Evolutionary conservation across 1,140 invertebrate genomes (phyloP).

Genomic region (Pectinophora gossypiella): DNA sequence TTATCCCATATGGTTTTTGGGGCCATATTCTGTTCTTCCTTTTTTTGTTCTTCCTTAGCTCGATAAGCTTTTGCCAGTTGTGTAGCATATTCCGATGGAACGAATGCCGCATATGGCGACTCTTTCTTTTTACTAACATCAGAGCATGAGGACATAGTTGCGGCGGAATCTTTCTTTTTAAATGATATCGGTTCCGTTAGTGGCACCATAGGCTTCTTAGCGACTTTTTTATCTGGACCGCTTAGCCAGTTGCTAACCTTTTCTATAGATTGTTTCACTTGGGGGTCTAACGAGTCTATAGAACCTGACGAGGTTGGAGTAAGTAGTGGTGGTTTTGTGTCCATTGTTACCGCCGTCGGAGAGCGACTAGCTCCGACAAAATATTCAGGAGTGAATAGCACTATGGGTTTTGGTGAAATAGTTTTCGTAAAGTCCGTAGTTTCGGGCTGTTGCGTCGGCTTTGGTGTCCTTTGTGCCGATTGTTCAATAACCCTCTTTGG

Average conservation of each 20-base stretch:
- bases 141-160: background rate
- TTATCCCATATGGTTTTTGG: background rate
- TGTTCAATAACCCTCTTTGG: background rate
- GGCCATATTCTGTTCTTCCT: too few relatives aligned
- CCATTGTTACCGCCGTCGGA: background rate
- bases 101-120: too few relatives aligned
- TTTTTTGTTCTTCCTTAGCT: background rate
- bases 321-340: background rate
- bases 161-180: background rate
- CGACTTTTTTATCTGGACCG: constrained; percentile 14
- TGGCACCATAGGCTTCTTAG: constrained; percentile 7
- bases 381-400: background rate
- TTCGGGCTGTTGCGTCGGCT: background rate
- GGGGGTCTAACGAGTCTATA: too few relatives aligned
- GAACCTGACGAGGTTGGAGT: background rate
- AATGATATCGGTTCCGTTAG: background rate
- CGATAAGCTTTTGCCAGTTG: background rate
- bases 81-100: background rate
- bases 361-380: background rate
- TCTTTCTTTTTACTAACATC: background rate
- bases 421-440: too few relatives aligned
- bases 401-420: background rate
- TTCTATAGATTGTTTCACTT: constrained; percentile 25
- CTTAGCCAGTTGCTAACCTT: constrained; percentile 50
- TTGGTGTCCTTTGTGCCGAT: background rate